Conservation (phyloP, 2,797 vertebrate species). For the Remorina albescens region DNA sequence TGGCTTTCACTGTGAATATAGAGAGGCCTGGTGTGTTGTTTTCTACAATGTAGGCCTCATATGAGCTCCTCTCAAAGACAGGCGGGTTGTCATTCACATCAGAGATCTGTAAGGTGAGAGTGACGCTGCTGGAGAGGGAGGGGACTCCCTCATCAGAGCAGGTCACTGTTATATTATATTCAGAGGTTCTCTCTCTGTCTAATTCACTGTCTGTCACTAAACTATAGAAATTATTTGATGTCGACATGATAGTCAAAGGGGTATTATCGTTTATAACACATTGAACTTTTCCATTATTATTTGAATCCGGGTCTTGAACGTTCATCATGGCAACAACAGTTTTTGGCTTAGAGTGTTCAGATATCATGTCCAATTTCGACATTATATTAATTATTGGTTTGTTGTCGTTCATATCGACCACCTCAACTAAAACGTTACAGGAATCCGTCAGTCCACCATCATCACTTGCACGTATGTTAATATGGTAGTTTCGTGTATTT, state of each 20-base stretch:
- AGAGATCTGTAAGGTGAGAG: too few species aligned
- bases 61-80: too few species aligned
- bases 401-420: conserved; percentile 83
- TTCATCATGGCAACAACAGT: conserved; percentile 83
- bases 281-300: conserved; percentile 78
- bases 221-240: conserved; percentile 72
- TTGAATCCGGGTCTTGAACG: conserved; percentile 79
- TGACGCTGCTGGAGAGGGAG: too few species aligned
- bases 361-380: conserved; percentile 64
- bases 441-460: conserved; percentile 80
- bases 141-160: too few species aligned
- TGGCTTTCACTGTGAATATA: too few species aligned
- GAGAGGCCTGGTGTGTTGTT: too few species aligned
- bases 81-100: too few species aligned
- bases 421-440: conserved; percentile 76
- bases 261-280: conserved; percentile 68
- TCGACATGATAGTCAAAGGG: conserved; percentile 70
- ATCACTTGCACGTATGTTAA: conserved; percentile 77
- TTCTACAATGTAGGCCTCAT: too few species aligned
- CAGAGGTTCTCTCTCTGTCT: too few species aligned
- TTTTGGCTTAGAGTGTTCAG: conserved; percentile 70
- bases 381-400: conserved; percentile 75
- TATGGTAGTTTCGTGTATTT: conserved; percentile 63
- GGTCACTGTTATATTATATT: too few species aligned
- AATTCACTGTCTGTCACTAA: conserved; percentile 71